Percentiles rank a stretch among this genome's conserved stretches.
Evolutionary conservation across 2,888 invertebrate species (phyloP).

Genomic region (Pseudanteris insignis): DNA sequence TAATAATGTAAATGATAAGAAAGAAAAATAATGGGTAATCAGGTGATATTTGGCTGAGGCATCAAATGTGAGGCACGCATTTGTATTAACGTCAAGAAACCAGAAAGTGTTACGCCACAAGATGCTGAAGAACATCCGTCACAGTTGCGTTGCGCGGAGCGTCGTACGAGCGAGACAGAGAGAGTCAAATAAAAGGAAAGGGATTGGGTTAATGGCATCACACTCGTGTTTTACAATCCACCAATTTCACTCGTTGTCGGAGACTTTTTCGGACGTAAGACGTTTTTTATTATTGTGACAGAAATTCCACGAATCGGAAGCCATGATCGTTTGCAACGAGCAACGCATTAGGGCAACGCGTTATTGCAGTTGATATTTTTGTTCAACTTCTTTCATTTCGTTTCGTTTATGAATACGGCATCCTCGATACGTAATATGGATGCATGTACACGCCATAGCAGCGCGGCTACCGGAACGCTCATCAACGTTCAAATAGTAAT

Average conservation of each 20-base stretch:
- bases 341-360: no score
- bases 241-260: constrained; percentile 41
- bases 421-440: no score
- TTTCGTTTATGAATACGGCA: no score
- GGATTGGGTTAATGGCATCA: constrained; percentile 36
- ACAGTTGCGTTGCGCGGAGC: constrained; percentile 20
- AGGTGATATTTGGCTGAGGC: constrained; percentile 17
- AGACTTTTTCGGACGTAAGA: constrained; percentile 24
- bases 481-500: no score
- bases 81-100: constrained; percentile 41
- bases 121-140: constrained; percentile 29
- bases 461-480: no score
- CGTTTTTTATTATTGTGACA: constrained; percentile 31
- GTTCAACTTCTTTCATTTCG: no score
- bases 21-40: not conserved
- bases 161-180: constrained; percentile 13
- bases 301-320: constrained; percentile 24
- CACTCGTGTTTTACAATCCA: constrained; percentile 35
- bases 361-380: no score
- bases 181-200: not conserved
- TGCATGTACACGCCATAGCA: no score
- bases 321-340: constrained; percentile 8
- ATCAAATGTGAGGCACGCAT: constrained; percentile 11
- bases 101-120: constrained; percentile 46
- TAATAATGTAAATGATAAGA: no score